Conservation (phyloP, 1,140 invertebrate species). For the Lethrus apterus region DNA sequence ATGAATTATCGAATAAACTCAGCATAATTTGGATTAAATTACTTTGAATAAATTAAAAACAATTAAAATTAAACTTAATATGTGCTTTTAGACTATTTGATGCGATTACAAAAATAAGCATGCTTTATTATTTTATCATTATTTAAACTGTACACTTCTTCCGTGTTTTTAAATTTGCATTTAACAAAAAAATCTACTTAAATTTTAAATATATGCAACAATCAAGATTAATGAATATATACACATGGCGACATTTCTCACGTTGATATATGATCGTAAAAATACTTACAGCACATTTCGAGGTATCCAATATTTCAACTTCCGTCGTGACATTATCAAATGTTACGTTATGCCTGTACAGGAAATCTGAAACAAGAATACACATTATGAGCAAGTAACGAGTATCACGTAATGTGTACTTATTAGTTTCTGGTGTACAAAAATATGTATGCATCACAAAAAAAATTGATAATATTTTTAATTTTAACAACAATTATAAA, state of each 20-base stretch:
- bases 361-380: slow-evolving; percentile 61
- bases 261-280: slow-evolving; percentile 14
- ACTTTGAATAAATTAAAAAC: too few species aligned
- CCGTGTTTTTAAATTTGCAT: too few species aligned
- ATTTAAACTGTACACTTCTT: too few species aligned
- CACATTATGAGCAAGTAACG: background rate
- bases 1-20: too few species aligned
- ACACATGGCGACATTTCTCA: slow-evolving; percentile 9
- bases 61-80: too few species aligned
- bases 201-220: slow-evolving; percentile 12
- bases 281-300: slow-evolving; percentile 65
- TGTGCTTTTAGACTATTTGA: too few species aligned
- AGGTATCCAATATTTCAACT: slow-evolving; percentile 76
- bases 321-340: slow-evolving; percentile 72
- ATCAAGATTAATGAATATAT: slow-evolving; percentile 9
- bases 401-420: slow-evolving; percentile 4
- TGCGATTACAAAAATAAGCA: too few species aligned
- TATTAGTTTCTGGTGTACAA: background rate
- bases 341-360: slow-evolving; percentile 69
- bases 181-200: too few species aligned
- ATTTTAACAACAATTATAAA: too few species aligned
- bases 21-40: too few species aligned
- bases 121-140: too few species aligned
- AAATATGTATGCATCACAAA: background rate
- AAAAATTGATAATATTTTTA: too few species aligned